These are phyloP conservation scores for Aplysina aerophoba DNA, from an alignment of 37 sponge, comb jelly and placozoan genomes.

Conservation along the genomic window DNA sequence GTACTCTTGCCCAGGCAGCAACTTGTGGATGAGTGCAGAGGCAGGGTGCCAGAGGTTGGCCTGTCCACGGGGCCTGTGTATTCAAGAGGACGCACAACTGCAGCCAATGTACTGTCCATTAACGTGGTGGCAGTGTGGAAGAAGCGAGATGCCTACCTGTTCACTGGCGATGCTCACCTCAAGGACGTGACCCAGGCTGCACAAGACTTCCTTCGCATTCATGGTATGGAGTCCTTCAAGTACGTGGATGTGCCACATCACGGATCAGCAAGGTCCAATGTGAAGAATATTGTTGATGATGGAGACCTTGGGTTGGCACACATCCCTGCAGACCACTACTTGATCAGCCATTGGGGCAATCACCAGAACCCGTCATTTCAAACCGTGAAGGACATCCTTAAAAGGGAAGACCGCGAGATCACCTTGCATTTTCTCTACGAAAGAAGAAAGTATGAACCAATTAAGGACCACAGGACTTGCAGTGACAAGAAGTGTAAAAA, in stretches of 20 bases:
- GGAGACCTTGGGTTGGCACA: not conserved
- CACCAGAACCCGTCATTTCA: conserved; percentile 15
- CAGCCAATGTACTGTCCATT: conserved; percentile 2
- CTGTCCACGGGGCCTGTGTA: not conserved
- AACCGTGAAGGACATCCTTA: not conserved
- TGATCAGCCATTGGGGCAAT: conserved; percentile 5
- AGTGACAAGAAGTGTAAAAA: no score
- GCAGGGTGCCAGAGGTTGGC: not conserved
- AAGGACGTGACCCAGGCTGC: not conserved
- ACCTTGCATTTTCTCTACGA: not conserved
- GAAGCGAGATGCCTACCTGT: not conserved
- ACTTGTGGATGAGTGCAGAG: not conserved
- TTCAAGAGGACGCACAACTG: not conserved
- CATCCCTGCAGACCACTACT: conserved; percentile 1
- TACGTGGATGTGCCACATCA: conserved; percentile 3
- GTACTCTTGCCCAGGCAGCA: not conserved
- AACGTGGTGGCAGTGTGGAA: not conserved
- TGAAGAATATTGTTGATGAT: not conserved
- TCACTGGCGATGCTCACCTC: conserved; percentile 8
- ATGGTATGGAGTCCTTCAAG: not conserved
- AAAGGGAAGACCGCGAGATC: not conserved
- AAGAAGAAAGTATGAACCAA: no score
- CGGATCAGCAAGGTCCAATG: not conserved
- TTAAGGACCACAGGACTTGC: no score
- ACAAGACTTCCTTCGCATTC: not conserved